These are phyloP conservation scores for Eurosta solidaginis DNA, from an alignment of 1,140 invertebrate genomes.

Conservation along the genomic window DNA sequence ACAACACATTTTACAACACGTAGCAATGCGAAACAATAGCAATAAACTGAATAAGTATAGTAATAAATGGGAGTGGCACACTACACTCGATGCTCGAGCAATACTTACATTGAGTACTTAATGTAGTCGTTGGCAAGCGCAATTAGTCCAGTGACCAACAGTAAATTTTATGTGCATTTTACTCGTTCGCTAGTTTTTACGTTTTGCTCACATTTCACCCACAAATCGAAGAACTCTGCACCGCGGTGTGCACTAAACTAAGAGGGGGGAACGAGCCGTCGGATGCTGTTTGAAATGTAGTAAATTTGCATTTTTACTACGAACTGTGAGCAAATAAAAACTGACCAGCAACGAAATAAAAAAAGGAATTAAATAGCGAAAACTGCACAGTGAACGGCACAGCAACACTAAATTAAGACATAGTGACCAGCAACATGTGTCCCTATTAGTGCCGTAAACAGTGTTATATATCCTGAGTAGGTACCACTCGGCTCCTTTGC, in stretches of 20 bases:
- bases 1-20: background rate
- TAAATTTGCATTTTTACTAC: slow-evolving; percentile 22
- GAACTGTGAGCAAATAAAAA: background rate
- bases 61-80: slow-evolving; percentile 23
- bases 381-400: background rate
- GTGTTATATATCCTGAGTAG: too few species aligned
- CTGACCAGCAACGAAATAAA: background rate
- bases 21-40: background rate
- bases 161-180: background rate
- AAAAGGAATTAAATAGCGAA: background rate
- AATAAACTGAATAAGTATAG: slow-evolving; percentile 12
- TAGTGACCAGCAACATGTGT: slow-evolving; percentile 18
- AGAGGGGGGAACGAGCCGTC: background rate
- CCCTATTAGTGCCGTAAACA: slow-evolving; percentile 1
- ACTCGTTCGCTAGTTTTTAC: background rate
- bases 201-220: background rate
- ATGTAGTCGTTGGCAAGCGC: background rate
- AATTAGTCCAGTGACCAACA: background rate
- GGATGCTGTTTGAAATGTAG: background rate
- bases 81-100: background rate
- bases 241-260: background rate
- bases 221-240: background rate
- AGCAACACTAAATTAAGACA: background rate
- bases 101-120: background rate
- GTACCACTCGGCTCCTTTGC: too few species aligned